Conservation (phyloP, 2,797 vertebrate genomes). For the Mustela erminea region DNA sequence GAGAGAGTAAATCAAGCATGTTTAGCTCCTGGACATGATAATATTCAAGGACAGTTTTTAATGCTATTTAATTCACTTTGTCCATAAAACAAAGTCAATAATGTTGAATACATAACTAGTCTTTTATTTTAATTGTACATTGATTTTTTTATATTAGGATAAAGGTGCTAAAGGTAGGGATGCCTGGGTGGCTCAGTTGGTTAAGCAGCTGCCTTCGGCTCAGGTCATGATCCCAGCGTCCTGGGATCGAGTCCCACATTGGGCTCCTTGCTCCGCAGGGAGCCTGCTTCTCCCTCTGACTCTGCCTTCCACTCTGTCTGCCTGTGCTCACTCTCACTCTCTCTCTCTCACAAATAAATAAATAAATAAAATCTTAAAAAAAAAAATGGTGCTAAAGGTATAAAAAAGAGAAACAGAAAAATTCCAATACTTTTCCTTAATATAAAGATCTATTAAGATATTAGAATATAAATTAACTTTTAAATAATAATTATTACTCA, state of each 20-base stretch:
- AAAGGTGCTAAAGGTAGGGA: not conserved
- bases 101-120: not conserved
- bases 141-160: not conserved
- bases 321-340: too few species aligned
- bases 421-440: not conserved
- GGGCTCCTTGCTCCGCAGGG: too few species aligned
- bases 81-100: not conserved
- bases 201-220: too few species aligned
- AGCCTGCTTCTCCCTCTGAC: too few species aligned
- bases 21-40: not conserved
- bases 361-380: too few species aligned
- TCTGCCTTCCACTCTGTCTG: too few species aligned
- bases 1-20: not conserved
- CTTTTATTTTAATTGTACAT: not conserved
- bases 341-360: too few species aligned
- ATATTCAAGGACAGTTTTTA: not conserved
- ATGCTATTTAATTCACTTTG: not conserved
- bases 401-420: not conserved
- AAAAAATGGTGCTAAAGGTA: not conserved
- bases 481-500: not conserved
- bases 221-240: too few species aligned
- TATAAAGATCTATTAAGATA: not conserved
- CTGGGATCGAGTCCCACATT: too few species aligned
- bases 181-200: too few species aligned
- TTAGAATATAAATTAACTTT: not conserved